Evolutionary conservation across 2,888 invertebrate species (phyloP).

Genomic region (Polydrusus cervinus): DNA sequence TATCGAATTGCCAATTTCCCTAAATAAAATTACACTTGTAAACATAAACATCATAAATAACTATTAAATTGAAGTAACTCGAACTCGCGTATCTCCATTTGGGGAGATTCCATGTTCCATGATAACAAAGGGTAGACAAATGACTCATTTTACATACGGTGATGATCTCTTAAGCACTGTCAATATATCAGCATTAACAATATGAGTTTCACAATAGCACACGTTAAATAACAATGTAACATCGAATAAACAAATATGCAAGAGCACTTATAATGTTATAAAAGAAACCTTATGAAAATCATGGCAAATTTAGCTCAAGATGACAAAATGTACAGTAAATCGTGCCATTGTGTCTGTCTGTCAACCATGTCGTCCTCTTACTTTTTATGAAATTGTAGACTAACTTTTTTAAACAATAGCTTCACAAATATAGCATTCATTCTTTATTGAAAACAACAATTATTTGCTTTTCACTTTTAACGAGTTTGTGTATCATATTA

Average conservation of each 20-base stretch:
- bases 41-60: too few relatives aligned
- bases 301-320: constrained; percentile 10
- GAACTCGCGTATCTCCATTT: too few relatives aligned
- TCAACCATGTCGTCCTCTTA: constrained; percentile 34
- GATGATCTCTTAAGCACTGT: too few relatives aligned
- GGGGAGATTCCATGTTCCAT: too few relatives aligned
- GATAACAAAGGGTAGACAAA: too few relatives aligned
- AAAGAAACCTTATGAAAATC: constrained; percentile 37
- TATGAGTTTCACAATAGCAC: background rate
- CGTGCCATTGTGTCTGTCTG: constrained; percentile 36
- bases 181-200: background rate
- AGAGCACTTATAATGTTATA: constrained; percentile 17
- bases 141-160: too few relatives aligned
- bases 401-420: constrained; percentile 14
- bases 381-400: constrained; percentile 25
- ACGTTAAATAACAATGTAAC: constrained; percentile 31
- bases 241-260: background rate
- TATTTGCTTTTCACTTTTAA: constrained; percentile 26
- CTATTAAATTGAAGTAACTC: too few relatives aligned
- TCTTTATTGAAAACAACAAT: constrained; percentile 9
- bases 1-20: too few relatives aligned
- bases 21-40: too few relatives aligned
- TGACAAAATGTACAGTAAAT: constrained; percentile 25
- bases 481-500: constrained; percentile 5
- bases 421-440: background rate